phyloP scores from a whole-genome alignment of 2,888 invertebrate species.

The Temnothorax rugatulus region DNA sequence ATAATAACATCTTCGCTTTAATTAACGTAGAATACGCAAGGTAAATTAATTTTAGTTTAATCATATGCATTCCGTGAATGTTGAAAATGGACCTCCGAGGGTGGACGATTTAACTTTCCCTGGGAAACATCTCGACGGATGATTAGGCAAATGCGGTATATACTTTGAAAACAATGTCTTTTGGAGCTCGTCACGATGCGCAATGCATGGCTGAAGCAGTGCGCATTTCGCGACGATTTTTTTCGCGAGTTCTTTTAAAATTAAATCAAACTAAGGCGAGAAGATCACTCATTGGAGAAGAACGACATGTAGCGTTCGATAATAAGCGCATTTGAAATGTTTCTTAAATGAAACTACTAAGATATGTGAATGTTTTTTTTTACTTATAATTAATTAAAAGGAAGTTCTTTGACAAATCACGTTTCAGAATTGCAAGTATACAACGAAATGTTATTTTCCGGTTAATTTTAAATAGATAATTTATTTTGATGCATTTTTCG shows the following conservation, averaged over 20 bases:
- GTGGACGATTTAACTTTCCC: slow-evolving; percentile 7
- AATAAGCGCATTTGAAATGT: slow-evolving; percentile 17
- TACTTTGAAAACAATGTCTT: slow-evolving; percentile 28
- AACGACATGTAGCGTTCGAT: not conserved
- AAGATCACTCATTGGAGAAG: not conserved
- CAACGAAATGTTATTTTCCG: not conserved
- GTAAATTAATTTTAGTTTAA: slow-evolving; percentile 7
- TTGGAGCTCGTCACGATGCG: slow-evolving; percentile 55
- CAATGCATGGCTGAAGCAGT: slow-evolving; percentile 77
- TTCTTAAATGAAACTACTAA: not conserved
- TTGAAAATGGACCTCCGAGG: not conserved
- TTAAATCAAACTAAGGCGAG: not conserved
- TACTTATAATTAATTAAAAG: not conserved
- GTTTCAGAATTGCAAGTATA: not conserved
- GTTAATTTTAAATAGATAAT: not conserved
- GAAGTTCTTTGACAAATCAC: not conserved
- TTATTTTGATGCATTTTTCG: not conserved
- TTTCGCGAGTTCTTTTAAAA: not conserved
- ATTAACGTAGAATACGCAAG: slow-evolving; percentile 19
- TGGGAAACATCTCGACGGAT: slow-evolving; percentile 1
- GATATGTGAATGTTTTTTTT: not conserved
- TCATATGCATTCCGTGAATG: slow-evolving; percentile 17
- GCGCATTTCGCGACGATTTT: slow-evolving; percentile 56
- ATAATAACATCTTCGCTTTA: slow-evolving; percentile 16
- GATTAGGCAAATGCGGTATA: slow-evolving; percentile 39